A percentile compares a stretch with the other conserved stretches of the same genome.
These are phyloP conservation scores for Bhutanitis thaidina DNA, from an alignment of 2,888 invertebrate genomes.

Conservation along the genomic window DNA sequence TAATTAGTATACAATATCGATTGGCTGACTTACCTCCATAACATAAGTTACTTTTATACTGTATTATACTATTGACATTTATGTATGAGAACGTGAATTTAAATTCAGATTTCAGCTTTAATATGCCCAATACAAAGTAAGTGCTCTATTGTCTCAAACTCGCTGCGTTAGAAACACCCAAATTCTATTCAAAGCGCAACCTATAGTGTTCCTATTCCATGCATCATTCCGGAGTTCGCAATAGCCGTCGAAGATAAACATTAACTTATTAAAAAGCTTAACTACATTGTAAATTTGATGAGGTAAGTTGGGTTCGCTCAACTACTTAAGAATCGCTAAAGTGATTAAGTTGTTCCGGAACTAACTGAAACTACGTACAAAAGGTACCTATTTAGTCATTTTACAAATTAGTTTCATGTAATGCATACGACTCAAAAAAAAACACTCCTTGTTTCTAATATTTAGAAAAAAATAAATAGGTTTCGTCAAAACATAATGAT, in stretches of 20 bases:
- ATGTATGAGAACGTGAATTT: too few species aligned
- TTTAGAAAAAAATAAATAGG: too few species aligned
- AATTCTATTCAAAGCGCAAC: slow-evolving; percentile 50
- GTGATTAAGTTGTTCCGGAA: slow-evolving; percentile 6
- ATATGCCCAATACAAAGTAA: slow-evolving; percentile 13
- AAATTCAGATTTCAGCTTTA: not conserved
- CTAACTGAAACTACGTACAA: not conserved
- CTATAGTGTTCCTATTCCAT: slow-evolving; percentile 37
- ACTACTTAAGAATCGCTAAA: slow-evolving; percentile 7
- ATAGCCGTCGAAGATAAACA: slow-evolving; percentile 42
- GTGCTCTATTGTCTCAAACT: slow-evolving; percentile 53
- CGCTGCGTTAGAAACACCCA: slow-evolving; percentile 44
- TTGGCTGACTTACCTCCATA: too few species aligned
- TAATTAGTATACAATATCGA: too few species aligned
- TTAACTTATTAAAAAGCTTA: slow-evolving; percentile 46
- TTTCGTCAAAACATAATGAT: too few species aligned
- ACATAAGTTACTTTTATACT: too few species aligned
- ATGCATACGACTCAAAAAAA: too few species aligned
- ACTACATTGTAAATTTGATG: slow-evolving; percentile 47
- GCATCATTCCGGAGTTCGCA: slow-evolving; percentile 47
- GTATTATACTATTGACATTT: too few species aligned
- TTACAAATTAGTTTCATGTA: too few species aligned
- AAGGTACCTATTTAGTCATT: too few species aligned
- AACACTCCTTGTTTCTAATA: too few species aligned
- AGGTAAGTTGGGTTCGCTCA: slow-evolving; percentile 26